These are phyloP conservation scores for Brachionus asplanchnoidis DNA, from an alignment of 1,140 invertebrate genomes.

Conservation along the genomic window DNA sequence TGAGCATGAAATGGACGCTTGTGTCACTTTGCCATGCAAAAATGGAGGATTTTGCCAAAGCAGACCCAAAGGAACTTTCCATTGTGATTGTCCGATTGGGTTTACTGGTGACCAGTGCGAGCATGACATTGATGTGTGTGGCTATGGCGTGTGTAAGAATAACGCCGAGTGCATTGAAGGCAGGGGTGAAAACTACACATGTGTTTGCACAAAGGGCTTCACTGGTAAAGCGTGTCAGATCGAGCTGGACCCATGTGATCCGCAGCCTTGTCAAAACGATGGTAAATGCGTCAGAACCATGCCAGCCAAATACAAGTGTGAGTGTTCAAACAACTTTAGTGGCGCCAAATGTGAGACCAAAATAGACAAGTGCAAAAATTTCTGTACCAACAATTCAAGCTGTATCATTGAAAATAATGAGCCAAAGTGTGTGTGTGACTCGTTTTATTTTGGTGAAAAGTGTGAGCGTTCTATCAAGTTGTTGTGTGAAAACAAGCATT, in stretches of 20 bases:
- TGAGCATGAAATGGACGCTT: slow-evolving; percentile 56
- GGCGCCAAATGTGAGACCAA: background rate
- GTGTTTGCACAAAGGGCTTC: slow-evolving; percentile 42
- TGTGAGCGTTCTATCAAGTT: slow-evolving; percentile 31
- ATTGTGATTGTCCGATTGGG: slow-evolving; percentile 31
- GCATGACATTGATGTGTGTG: slow-evolving; percentile 10
- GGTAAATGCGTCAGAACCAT: background rate
- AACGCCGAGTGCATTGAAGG: slow-evolving; percentile 27
- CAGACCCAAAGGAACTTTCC: background rate
- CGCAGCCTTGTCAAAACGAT: background rate
- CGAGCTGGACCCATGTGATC: slow-evolving; percentile 19
- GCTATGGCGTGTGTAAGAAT: background rate
- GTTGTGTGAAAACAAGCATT: slow-evolving; percentile 5
- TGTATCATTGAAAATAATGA: slow-evolving; percentile 30
- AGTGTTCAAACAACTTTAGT: background rate
- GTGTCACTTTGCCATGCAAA: background rate
- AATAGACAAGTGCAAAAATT: background rate
- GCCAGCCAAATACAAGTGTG: background rate
- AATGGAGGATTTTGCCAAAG: slow-evolving; percentile 30
- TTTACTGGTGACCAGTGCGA: slow-evolving; percentile 5
- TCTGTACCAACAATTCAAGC: slow-evolving; percentile 33
- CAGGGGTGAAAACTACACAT: slow-evolving; percentile 35
- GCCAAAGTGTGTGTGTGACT: slow-evolving; percentile 36
- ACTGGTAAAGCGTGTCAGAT: slow-evolving; percentile 43
- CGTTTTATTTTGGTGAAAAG: slow-evolving; percentile 20